Evolutionary conservation across 23 tunicate species (phyloP), one percentile per base, ranked within the genome.

Genomic region (Corella eumyota): DNA sequence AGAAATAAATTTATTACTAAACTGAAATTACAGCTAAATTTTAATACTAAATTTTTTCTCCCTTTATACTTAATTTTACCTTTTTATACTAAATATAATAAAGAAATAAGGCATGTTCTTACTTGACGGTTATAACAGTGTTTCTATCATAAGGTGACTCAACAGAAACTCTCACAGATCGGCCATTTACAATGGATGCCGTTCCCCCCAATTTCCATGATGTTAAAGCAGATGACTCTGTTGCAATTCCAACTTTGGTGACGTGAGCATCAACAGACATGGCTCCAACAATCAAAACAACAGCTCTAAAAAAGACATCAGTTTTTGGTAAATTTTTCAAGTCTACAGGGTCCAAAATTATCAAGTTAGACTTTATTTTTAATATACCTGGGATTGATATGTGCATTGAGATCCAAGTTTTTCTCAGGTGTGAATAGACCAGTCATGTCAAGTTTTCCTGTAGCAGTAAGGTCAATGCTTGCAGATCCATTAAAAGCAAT

Each of bases 401-500:
- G n/a, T n/a, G n/a, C n/a, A n/a, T n/a, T n/a, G n/a, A n/a, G n/a
- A n/a, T n/a, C n/a, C n/a, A n/a, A n/a, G n/a, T n/a, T n/a, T n/a
- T n/a, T n/a, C n/a, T n/a, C n/a, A n/a, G 70, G 9, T 3, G 28
- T 36, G 44, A 71, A 63, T 2, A 70, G 25, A 5, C 64, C 65
- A 2, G 60, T 58, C 50, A 88, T 37, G 67, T 88, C 68, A 49
- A 88, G 60, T 29, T 34, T 34, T 17, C 96, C 96, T 25, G 56
- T 46, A 3, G 79, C 77, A 26, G 47, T 50, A 29, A 88, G 72
- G 46, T 88, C 96, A 67, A 88, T 50, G 61, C 96, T 88, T 11
- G 90, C 72, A 15, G 88, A 65, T 24, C 96, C 96, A 45, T 88
- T 88, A 35, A 88, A 75, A 22, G 81, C 85, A 45, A 88, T 54